Base-by-base conservation (phyloP, 1,140 invertebrate species). In the Oedothorax gibbosus region DNA sequence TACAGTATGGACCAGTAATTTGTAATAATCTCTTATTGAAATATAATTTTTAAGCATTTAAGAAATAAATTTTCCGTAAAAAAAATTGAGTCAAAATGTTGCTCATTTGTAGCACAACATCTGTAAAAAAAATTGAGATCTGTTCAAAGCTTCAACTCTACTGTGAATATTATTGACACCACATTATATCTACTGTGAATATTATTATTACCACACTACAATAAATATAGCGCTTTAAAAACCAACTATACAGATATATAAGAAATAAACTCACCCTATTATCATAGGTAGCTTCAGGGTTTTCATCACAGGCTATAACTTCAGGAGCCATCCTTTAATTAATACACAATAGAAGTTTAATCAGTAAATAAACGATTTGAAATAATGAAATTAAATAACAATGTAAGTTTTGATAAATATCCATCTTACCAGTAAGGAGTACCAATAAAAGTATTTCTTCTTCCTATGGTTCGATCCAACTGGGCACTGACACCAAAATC, bases 231-330 rank as follows among this genome's bases (percentile, higher is more conserved):
- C 35, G n/a, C 5, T 35, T 35, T 35, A 5, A 35, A 69, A 69
- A 20, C 35, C 57, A 57, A 20, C 7, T 35, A 57, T 75, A 57
- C 12, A 57, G 8, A n/a, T 3, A 57, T 54, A 68, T 21, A 21
- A 79, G 65, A 79, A 18, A 54, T 20, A 35, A 69, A 85, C 82
- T 66, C 78, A 87, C 85, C 72, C 98, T 94, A 92, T 99, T 99
- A 91, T 99, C 99, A 90, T 99, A 99, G 60, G 99, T 99, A 53
- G 98, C 98, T 90, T 99, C 98, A 65, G 98, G 97, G 92, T 99
- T 99, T 91, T 99, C 98, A 92, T 99, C 99, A 91, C 99, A 99
- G 73, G 98, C 98, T 90, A 99, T 99, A n/a, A 99, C 99, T 91
- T 94, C 93, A 57, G 93, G 93, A 10, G 93, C 92, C 93, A 93